These are phyloP conservation scores for Laterallus jamaicensis DNA, from an alignment of 2,113 vertebrate genomes.

Conservation along the genomic window DNA sequence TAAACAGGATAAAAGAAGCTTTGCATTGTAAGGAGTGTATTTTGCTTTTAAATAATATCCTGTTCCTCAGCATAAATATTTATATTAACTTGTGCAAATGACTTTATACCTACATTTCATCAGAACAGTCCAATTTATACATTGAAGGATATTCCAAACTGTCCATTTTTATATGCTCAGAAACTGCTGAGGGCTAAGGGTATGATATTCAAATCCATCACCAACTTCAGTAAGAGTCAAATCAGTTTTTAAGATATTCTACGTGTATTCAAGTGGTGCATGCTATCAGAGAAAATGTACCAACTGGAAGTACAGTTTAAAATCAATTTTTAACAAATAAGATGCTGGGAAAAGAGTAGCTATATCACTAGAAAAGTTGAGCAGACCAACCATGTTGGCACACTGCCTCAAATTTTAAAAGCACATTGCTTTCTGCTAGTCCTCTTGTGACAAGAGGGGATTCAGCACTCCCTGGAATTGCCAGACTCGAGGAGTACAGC, in stretches of 20 bases:
- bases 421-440: background rate
- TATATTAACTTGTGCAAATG: background rate
- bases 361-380: background rate
- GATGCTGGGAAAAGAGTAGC: background rate
- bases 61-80: background rate
- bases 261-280: background rate
- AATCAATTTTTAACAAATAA: background rate
- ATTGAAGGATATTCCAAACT: background rate
- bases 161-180: background rate
- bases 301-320: background rate
- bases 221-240: background rate
- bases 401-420: background rate
- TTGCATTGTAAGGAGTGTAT: background rate
- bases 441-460: background rate
- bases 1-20: background rate
- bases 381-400: background rate
- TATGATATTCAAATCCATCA: background rate
- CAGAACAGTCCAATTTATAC: background rate
- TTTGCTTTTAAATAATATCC: background rate
- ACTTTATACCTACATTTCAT: background rate
- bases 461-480: background rate
- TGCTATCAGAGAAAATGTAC: background rate
- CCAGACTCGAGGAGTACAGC: background rate
- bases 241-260: background rate
- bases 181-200: background rate